Percentiles rank a stretch among this genome's conserved stretches.
Evolutionary conservation across 92 coral and sea anemone species (phyloP).

Genomic region (Palythoa caribaeorum): DNA sequence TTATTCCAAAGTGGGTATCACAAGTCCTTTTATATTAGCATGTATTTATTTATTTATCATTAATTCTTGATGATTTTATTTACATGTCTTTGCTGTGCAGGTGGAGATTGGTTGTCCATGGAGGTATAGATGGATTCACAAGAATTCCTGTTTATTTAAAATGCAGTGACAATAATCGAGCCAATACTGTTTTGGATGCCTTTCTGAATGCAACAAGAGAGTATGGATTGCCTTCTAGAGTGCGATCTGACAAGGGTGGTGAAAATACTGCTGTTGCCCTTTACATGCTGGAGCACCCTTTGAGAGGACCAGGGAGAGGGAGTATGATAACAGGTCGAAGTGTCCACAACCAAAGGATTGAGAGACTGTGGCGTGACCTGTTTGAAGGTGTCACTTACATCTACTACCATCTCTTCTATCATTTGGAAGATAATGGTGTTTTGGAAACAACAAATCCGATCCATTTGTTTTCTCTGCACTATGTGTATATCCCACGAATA

Average conservation of each 20-base stretch:
- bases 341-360: slow-evolving; percentile 19
- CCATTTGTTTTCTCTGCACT: slow-evolving; percentile 55
- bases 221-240: slow-evolving; percentile 23
- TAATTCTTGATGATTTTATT: not conserved
- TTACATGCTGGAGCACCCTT: slow-evolving; percentile 16
- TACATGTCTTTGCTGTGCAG: slow-evolving; percentile 24
- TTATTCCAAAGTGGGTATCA: not conserved
- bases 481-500: slow-evolving; percentile 56
- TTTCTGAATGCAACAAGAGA: not conserved
- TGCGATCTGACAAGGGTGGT: slow-evolving; percentile 28
- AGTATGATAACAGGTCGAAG: slow-evolving; percentile 2
- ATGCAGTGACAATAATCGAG: slow-evolving; percentile 1
- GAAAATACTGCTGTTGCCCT: slow-evolving; percentile 15
- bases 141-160: not conserved
- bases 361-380: slow-evolving; percentile 38
- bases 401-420: slow-evolving; percentile 61
- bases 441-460: slow-evolving; percentile 56
- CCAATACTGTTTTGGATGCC: not conserved
- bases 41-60: not conserved
- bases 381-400: slow-evolving; percentile 53
- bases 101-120: slow-evolving; percentile 18
- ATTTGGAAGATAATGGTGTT: slow-evolving; percentile 61
- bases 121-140: slow-evolving; percentile 10
- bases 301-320: slow-evolving; percentile 34
- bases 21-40: not conserved